phyloP scores from a whole-genome alignment of 64 coral and sea anemone species.

The Pocillopora damicornis region DNA sequence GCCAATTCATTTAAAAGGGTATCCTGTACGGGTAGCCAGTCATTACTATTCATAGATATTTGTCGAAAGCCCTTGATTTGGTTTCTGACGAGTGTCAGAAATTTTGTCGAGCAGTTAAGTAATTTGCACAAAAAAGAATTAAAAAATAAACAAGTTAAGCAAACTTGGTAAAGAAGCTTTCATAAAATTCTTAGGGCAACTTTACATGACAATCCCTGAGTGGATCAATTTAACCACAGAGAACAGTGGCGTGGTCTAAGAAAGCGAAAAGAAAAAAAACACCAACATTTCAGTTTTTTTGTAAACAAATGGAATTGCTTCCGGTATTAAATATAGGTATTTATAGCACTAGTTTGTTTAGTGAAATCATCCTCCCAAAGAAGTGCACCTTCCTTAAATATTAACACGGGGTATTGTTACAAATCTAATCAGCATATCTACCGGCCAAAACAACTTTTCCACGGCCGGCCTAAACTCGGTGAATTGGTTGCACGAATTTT shows the following conservation, averaged over 20 bases:
- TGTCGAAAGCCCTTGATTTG: no score
- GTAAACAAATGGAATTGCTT: neutral
- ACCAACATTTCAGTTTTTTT: neutral
- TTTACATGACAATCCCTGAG: no score
- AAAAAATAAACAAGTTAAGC: no score
- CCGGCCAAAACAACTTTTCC: neutral
- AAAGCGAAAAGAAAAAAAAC: neutral
- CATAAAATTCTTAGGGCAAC: no score
- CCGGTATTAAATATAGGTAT: neutral
- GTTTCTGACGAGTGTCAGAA: no score
- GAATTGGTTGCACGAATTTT: neutral
- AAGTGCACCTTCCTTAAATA: neutral
- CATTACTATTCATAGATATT: no score
- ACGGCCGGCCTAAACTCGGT: neutral
- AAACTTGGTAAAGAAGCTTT: no score
- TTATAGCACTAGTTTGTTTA: neutral
- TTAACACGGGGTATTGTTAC: neutral
- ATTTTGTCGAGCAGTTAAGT: no score
- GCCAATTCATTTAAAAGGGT: no score
- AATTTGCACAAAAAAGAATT: no score
- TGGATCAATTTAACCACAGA: neutral
- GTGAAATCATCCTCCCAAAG: neutral
- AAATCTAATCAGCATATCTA: neutral
- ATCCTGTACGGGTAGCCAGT: no score
- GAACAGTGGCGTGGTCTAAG: neutral